These are phyloP conservation scores for Todiramphus saurophagus DNA, from an alignment of 2,113 vertebrate species.

Conservation along the genomic window DNA sequence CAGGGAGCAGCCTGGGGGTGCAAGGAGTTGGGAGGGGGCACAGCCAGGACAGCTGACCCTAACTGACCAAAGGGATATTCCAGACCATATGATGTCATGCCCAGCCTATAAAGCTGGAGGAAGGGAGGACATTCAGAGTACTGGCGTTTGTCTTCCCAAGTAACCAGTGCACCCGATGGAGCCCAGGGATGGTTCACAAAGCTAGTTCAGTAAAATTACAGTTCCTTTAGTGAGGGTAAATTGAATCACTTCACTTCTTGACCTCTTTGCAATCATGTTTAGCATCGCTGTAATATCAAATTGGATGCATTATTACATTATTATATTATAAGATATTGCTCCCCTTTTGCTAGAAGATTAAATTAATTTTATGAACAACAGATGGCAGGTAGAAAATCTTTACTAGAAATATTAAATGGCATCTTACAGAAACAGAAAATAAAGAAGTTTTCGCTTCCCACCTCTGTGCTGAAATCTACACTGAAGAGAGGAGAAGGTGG, in stretches of 20 bases:
- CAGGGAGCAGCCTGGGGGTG: not conserved
- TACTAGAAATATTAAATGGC: not conserved
- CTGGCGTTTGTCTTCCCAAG: not conserved
- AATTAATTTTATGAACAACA: not conserved
- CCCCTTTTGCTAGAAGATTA: not conserved
- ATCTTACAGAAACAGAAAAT: not conserved
- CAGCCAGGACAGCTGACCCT: not conserved
- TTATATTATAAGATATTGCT: not conserved
- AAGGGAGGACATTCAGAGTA: not conserved
- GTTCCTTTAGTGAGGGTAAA: not conserved
- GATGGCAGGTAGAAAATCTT: not conserved
- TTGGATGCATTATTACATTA: not conserved
- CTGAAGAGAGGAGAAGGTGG: conserved; percentile 92
- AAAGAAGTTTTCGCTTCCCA: conserved; percentile 58
- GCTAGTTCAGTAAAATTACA: not conserved
- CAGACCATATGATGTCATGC: not conserved
- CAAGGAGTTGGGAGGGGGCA: not conserved
- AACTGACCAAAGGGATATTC: not conserved
- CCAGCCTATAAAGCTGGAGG: not conserved
- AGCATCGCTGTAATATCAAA: not conserved
- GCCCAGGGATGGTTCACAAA: not conserved
- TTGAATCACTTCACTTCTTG: not conserved
- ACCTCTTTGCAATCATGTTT: not conserved
- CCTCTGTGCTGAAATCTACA: conserved; percentile 89
- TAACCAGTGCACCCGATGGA: not conserved